These are phyloP conservation scores for Horisme vitalbata DNA, from an alignment of 2,888 invertebrate species.

Conservation along the genomic window DNA sequence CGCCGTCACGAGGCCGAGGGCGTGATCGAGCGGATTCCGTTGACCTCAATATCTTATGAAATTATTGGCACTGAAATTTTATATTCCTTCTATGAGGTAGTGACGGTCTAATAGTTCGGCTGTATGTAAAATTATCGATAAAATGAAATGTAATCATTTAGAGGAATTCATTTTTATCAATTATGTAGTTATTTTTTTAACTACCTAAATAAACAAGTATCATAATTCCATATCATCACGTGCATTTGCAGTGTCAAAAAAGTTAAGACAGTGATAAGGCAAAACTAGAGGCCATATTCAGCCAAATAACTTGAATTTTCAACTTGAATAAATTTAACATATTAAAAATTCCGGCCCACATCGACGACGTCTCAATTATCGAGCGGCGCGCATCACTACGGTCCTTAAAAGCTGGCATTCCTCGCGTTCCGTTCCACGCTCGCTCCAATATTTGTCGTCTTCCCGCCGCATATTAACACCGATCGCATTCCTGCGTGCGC, in stretches of 20 bases:
- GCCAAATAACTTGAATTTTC: neutral
- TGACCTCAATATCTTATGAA: slow-evolving; percentile 39
- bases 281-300: no score
- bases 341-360: slow-evolving; percentile 32
- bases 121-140: slow-evolving; percentile 7
- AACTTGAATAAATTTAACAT: slow-evolving; percentile 9
- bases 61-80: slow-evolving; percentile 38
- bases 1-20: slow-evolving; percentile 17
- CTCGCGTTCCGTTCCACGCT: slow-evolving; percentile 50
- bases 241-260: no score
- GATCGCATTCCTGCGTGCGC: slow-evolving; percentile 44
- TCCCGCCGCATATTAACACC: slow-evolving; percentile 52
- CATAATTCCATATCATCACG: no score
- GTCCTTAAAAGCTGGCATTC: slow-evolving; percentile 54
- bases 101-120: neutral
- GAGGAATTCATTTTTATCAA: no score
- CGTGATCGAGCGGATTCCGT: slow-evolving; percentile 32
- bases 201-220: no score
- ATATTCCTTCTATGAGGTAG: slow-evolving; percentile 27
- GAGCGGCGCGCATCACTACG: slow-evolving; percentile 46
- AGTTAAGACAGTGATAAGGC: no score
- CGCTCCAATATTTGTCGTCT: slow-evolving; percentile 58
- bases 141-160: neutral
- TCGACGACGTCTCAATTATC: slow-evolving; percentile 44
- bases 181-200: no score